Conservation (phyloP, 2,888 invertebrate species). For the Hoplodrina blanda region DNA sequence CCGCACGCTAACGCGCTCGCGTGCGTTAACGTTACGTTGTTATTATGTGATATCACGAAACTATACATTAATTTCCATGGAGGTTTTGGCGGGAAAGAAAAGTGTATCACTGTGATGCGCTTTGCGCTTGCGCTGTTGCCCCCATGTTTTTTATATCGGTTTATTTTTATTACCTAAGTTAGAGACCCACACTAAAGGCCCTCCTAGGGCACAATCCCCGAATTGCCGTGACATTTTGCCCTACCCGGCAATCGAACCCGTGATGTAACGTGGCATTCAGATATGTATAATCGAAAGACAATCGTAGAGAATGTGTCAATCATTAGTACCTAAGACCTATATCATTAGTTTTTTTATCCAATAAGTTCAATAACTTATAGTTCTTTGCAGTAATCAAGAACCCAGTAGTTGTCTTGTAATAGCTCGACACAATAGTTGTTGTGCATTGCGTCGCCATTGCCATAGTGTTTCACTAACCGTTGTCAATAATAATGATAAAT, state of each 20-base stretch:
- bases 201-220: no score
- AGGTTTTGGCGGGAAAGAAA: conserved; percentile 19
- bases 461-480: conserved; percentile 28
- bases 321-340: no score
- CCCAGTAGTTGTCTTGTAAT: background rate
- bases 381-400: background rate
- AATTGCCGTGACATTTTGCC: no score
- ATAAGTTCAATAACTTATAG: background rate
- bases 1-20: conserved; percentile 61
- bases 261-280: no score
- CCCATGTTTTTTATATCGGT: background rate
- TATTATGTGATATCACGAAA: conserved; percentile 61
- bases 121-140: background rate
- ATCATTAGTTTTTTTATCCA: background rate
- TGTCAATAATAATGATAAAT: conserved; percentile 16
- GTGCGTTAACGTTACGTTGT: conserved; percentile 62
- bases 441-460: conserved; percentile 28
- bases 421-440: conserved; percentile 16
- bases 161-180: no score
- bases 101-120: conserved; percentile 11
- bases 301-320: no score
- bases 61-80: conserved; percentile 42
- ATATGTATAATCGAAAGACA: no score
- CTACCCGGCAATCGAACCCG: background rate
- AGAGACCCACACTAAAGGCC: no score